Base-by-base conservation (phyloP, 1,140 invertebrate genomes). In the Sarcophaga bullata region DNA sequence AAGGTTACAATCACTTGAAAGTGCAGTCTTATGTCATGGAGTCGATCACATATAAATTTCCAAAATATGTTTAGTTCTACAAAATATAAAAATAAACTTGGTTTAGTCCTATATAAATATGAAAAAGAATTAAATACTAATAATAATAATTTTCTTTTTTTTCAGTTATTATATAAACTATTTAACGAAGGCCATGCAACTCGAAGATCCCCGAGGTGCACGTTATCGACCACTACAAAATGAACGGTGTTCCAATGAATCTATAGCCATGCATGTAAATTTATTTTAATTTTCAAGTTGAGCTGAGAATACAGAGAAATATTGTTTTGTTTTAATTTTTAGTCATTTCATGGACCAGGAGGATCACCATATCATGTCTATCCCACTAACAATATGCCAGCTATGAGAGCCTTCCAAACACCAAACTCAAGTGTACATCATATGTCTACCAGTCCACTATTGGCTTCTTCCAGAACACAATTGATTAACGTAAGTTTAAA, bases 81-180 rank as follows among this genome's bases (percentile, higher is more conserved):
- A n/a, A n/a, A n/a, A n/a, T n/a, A n/a, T n/a, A n/a, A n/a, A n/a
- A n/a, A n/a, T n/a, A n/a, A n/a, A n/a, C n/a, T n/a, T n/a, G n/a
- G n/a, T n/a, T n/a, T n/a, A n/a, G n/a, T n/a, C n/a, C n/a, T n/a
- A n/a, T n/a, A n/a, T n/a, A n/a, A n/a, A n/a, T n/a, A n/a, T n/a
- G n/a, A n/a, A n/a, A n/a, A 37, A 37, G 25, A 37, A 37, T 37
- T n/a, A 37, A 37, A 37, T 37, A 37, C 25, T 37, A 37, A 37
- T 37, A 37, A 37, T 37, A 37, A 37, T n/a, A n/a, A 4, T 37
- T 37, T 37, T 37, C 25, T 80, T 72, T 85, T 86, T 81, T 78
- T 93, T 92, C 89, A 95, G 95, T 85, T 95, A 95, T 90, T 95
- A 94, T 88, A 93, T 95, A 86, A 95, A 95, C 91, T 94, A 95